Conservation (phyloP, 2,113 vertebrate species). For the Alethe castanea region DNA sequence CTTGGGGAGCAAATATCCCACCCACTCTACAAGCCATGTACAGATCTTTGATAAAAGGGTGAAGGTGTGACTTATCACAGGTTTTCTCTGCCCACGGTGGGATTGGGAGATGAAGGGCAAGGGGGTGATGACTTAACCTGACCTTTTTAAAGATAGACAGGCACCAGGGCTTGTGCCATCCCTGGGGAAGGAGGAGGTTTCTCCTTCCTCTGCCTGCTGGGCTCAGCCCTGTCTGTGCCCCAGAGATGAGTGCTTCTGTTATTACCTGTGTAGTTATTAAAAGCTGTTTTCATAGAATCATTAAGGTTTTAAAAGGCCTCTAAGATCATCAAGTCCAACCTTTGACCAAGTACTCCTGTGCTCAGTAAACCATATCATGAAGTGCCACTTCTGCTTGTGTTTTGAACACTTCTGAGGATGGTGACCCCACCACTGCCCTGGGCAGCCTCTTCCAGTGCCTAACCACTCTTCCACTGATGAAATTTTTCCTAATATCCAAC, state of each 20-base stretch:
- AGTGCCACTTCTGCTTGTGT: neutral
- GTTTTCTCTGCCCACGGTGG: neutral
- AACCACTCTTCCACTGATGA: neutral
- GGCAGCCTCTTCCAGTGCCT: neutral
- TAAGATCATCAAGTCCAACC: no score
- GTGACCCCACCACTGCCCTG: neutral
- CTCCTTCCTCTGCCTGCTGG: neutral
- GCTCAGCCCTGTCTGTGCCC: neutral
- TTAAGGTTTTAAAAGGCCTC: neutral
- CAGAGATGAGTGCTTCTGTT: neutral
- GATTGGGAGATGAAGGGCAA: neutral
- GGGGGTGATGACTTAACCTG: neutral
- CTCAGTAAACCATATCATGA: neutral
- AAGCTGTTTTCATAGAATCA: neutral
- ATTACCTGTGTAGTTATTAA: neutral
- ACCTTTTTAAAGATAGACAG: neutral
- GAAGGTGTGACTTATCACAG: neutral
- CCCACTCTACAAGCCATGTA: neutral
- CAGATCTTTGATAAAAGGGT: neutral
- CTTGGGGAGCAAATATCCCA: neutral
- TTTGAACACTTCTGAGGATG: neutral
- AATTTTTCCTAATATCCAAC: neutral
- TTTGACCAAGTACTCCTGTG: neutral
- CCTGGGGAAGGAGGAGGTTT: neutral
- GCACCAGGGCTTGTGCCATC: neutral